Evolutionary conservation across 92 coral and sea anemone species (phyloP), one percentile per base, ranked within the genome.

Genomic region (Galaxea fascicularis): DNA sequence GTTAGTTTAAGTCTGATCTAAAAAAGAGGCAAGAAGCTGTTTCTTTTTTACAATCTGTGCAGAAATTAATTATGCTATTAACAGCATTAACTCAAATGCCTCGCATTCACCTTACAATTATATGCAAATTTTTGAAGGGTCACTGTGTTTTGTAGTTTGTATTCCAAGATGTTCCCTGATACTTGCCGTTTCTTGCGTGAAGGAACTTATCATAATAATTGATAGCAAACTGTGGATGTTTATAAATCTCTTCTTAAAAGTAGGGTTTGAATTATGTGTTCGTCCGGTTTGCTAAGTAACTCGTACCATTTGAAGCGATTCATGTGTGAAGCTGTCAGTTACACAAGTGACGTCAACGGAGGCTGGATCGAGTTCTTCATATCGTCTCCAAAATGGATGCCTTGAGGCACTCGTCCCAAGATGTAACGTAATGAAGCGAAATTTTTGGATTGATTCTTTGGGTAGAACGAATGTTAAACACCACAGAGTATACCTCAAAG

Each of bases 341-440:
- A 77, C 78, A 15, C 29, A 62, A 28, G 80, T 93, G 92, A 93
- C 96, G 96, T 93, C 96, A 93, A 84, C 28, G 89, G 85, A 89
- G 90, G 93, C 93, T 92, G 98, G 95, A 83, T 80, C 92, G 91
- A 92, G 90, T 89, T 57, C 76, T 65, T 53, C 13, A 18, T 35
- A 68, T 73, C 74, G 62, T 82, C 74, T 91, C 75, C 90, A 94
- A 94, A 91, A 94, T 94, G 98, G 98, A 78, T 89, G 95, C 85
- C 95, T 89, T 52, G 47, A 77, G 57, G 77, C 78, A 83, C 25
- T 57, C 68, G 45, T 74, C 85, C 82, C 70, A 49, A 56, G 88
- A 78, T 53, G 87, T 73, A 83, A 45, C 90, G 79, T 92, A 69
- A 94, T 92, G 95, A 90, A 84, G 30, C 71, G 39, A 58, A 41